Evolutionary conservation across 2,888 invertebrate species (phyloP), one percentile per base, ranked within the genome.

Genomic region (Drosophila macrothrix): DNA sequence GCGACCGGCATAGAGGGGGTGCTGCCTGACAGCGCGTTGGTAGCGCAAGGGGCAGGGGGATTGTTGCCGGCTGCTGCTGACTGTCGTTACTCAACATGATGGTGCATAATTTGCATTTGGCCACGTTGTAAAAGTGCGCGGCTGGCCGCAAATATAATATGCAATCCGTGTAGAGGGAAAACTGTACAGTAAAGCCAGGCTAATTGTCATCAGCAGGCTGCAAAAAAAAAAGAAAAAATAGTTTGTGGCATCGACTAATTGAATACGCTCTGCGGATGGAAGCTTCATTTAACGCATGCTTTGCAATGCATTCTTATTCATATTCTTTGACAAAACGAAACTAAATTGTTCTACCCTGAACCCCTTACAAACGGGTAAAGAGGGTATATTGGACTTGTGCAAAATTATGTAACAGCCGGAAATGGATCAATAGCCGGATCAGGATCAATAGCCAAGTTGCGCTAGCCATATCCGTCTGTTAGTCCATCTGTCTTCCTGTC

Each of bases 101-200:
- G 89, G 77, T 46, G 87, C 89, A 80, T 78, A 87, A 77, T 84
- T 84, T 79, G 77, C 82, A 84, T 78, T 84, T 84, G 88, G 73
- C 87, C 89, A 76, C 77, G 83, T 62, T 72, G 79, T 80, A 79
- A 84, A 89, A 89, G 82, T 79, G 84, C 78, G 87, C 70, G 85
- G 85, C 63, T 72, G 19, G 59, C 85, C 89, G 76, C 84, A 89
- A 89, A 80, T 73, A 77, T 77, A 80, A 80, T 83, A 75, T 83
- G 77, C 80, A 82, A 67, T 76, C 9, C 25, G 16, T 22, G 41
- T 54, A 50, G 50, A 41, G 10, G 22, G 25, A 19, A 22, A 25
- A 31, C n/a, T 43, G 16, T 49, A 52, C 28, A 5, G 41, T 12
- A 14, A 29, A 28, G 28, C 53, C 33, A 16, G 43, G 46, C 55